Percentiles rank a stretch among this genome's conserved stretches.
Evolutionary conservation across 2,888 invertebrate genomes (phyloP).

Genomic region (Andrena bicolor): DNA sequence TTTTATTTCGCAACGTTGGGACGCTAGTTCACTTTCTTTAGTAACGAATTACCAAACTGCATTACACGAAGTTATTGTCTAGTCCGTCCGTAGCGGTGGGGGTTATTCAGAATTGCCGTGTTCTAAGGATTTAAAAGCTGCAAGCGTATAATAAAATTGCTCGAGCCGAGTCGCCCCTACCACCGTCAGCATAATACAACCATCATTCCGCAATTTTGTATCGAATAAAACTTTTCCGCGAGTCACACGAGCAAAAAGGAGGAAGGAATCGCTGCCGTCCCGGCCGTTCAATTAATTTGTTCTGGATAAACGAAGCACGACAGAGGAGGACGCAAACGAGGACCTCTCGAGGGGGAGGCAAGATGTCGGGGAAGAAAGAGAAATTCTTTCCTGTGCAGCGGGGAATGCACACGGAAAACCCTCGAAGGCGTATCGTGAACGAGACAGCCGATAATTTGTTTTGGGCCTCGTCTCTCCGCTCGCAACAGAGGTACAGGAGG

Average conservation of each 20-base stretch:
- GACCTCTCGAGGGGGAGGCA: constrained; percentile 43
- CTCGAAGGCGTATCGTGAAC: constrained; percentile 65
- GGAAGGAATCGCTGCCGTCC: constrained; percentile 17
- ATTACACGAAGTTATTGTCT: no score
- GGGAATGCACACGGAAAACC: constrained; percentile 46
- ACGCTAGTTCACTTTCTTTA: no score
- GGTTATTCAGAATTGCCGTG: no score
- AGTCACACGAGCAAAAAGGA: neutral
- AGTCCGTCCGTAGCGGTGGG: no score
- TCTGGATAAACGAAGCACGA: constrained; percentile 51
- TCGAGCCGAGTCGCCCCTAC: no score
- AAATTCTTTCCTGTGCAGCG: constrained; percentile 48
- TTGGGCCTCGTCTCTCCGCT: constrained; percentile 62
- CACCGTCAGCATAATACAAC: neutral
- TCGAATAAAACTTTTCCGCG: neutral
- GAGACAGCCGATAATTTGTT: constrained; percentile 75
- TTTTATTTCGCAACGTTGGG: no score
- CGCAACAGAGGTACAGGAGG: constrained; percentile 52
- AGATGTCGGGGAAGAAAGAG: constrained; percentile 47
- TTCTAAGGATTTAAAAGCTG: no score
- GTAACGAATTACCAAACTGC: no score
- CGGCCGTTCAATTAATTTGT: constrained; percentile 59
- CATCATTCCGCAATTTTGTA: neutral
- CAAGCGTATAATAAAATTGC: no score
- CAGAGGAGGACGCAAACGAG: constrained; percentile 37